These are phyloP conservation scores for Haliclona indistincta DNA, from an alignment of 37 sponge, comb jelly and placozoan genomes.

Conservation along the genomic window DNA sequence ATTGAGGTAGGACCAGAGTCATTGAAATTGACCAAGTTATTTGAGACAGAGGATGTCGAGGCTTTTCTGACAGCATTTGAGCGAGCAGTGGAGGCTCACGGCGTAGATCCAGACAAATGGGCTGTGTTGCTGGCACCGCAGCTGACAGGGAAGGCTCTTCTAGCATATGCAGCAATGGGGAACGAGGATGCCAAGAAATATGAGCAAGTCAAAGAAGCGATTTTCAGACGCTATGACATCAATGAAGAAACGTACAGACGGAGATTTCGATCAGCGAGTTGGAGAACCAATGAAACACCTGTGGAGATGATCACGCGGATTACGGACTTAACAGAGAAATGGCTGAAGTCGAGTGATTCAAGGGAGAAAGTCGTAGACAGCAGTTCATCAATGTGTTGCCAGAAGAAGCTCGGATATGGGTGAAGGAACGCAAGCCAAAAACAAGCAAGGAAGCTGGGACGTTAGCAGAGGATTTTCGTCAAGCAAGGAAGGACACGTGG, in stretches of 20 bases:
- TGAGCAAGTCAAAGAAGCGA: slow-evolving; percentile 24
- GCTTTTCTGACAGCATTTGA: slow-evolving; percentile 31
- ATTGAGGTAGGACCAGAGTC: too few relatives aligned
- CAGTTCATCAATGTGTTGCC: slow-evolving; percentile 36
- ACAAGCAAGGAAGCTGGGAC: slow-evolving; percentile 18
- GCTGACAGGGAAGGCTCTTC: slow-evolving; percentile 36
- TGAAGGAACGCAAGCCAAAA: slow-evolving; percentile 30
- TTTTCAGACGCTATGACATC: slow-evolving; percentile 32
- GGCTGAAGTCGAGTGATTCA: slow-evolving; percentile 15
- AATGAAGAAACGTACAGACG: slow-evolving; percentile 33
- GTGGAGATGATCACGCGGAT: slow-evolving; percentile 26
- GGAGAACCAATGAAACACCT: slow-evolving; percentile 24
- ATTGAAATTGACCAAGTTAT: too few relatives aligned
- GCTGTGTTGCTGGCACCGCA: slow-evolving; percentile 20
- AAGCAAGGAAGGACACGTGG: not conserved
- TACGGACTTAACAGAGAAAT: slow-evolving; percentile 18
- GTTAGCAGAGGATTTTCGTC: slow-evolving; percentile 18
- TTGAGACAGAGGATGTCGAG: slow-evolving; percentile 31
- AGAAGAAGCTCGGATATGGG: slow-evolving; percentile 21
- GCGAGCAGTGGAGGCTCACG: slow-evolving; percentile 17
- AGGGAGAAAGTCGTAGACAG: slow-evolving; percentile 28
- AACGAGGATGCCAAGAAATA: slow-evolving; percentile 25
- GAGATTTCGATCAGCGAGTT: slow-evolving; percentile 11
- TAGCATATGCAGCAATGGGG: slow-evolving; percentile 34
- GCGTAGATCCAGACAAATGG: slow-evolving; percentile 8